Base-by-base conservation (phyloP, 2,888 invertebrate genomes). In the Hypomecis atomaria region DNA sequence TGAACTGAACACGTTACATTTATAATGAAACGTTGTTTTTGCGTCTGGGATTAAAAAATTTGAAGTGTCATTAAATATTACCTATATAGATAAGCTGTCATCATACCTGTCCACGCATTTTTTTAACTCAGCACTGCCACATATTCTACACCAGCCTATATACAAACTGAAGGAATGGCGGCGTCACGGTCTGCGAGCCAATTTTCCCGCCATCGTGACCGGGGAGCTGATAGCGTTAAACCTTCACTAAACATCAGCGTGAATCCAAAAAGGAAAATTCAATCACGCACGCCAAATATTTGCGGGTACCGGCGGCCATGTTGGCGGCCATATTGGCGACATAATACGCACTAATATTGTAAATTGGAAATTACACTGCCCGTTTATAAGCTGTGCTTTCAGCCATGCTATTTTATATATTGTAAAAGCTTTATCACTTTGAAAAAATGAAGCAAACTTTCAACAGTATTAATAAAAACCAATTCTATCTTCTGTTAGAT, bases 251-350 rank as follows among this genome's bases (percentile, higher is more conserved):
- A 61, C 61, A 58, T 56, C 47, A 40, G 43, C 63, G 54, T 49
- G 36, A 49, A 44, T 59, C 47, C 43, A 66, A 66, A 70, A 67
- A 60, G 61, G 62, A 59, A 54, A 58, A 66, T 67, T 66, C 64
- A 67, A 70, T 70, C 70, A 67, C 59, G 59, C 56, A 54, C 55
- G 56, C 33, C 70, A 71, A 71, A 69, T 70, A 69, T 71, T 67
- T 66, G 70, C 63, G 66, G 64, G 45, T 38, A 48, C 37, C 54
- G 63, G 44, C 68, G 59, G 71, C 68, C 70, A 66, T 71, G 60
- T 62, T 67, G 71, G 62, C 13, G 6, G 43, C 43, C 34, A 42
- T 54, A 6, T 34, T 54, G 54, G 43, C 4, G 33, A 44, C 11
- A 43, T 11, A 11, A 8, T 13, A 6, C 52, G 5, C 11, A 10